Evolutionary conservation across 2,113 vertebrate species (phyloP).

Genomic region (Fregetta grallaria): DNA sequence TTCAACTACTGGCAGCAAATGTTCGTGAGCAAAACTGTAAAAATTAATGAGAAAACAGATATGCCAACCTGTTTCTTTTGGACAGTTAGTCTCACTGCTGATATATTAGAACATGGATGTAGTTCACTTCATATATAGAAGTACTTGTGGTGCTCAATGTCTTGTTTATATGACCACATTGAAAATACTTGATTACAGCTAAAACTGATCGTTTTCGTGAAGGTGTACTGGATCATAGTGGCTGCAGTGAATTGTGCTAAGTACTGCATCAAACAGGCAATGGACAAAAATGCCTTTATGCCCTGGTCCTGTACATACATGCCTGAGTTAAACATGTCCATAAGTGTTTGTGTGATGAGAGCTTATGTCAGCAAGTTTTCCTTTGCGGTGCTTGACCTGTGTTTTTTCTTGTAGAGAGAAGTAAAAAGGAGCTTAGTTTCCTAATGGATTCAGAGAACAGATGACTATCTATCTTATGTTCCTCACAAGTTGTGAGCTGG

Average conservation of each 20-base stretch:
- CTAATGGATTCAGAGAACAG: not conserved
- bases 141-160: not conserved
- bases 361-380: not conserved
- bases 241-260: not conserved
- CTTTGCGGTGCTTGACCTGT: not conserved
- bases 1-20: not conserved
- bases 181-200: not conserved
- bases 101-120: not conserved
- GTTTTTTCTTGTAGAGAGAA: not conserved
- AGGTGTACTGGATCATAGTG: not conserved
- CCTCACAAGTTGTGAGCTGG: not conserved
- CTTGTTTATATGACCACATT: not conserved
- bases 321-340: not conserved
- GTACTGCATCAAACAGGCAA: not conserved
- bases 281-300: constrained; percentile 12
- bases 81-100: not conserved
- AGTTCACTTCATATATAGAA: not conserved
- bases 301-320: not conserved
- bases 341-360: constrained; percentile 5
- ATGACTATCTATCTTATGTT: not conserved
- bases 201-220: not conserved
- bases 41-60: not conserved
- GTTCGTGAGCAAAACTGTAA: not conserved
- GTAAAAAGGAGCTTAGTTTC: not conserved
- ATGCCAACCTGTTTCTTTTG: not conserved